Percentiles rank a stretch among this genome's conserved stretches.
phyloP scores from a whole-genome alignment of 53 echinoderm and acorn worm genomes.

The Antedon mediterranea region DNA sequence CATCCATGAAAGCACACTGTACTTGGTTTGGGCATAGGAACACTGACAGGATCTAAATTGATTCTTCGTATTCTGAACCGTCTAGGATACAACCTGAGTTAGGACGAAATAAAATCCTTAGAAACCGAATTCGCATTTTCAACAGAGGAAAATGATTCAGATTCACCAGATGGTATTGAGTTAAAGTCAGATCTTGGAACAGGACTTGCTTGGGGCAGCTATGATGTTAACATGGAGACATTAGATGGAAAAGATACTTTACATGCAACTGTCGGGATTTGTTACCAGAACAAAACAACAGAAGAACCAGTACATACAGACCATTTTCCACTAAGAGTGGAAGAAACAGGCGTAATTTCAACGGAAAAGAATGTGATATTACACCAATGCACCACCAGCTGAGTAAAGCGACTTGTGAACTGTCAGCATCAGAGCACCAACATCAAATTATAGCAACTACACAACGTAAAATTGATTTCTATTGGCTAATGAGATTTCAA shows the following conservation, averaged over 20 bases:
- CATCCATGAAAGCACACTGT: conserved; percentile 41
- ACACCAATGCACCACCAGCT: conserved; percentile 4
- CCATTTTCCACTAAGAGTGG: conserved; percentile 8
- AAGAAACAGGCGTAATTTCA: conserved; percentile 23
- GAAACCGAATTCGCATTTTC: conserved; percentile 41
- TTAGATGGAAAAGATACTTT: not conserved
- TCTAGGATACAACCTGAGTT: conserved; percentile 33
- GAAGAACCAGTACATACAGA: not conserved
- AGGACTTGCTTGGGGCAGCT: not conserved
- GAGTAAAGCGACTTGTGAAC: conserved; percentile 12
- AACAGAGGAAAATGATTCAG: not conserved
- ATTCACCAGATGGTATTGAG: conserved; percentile 1
- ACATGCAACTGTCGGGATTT: conserved; percentile 60
- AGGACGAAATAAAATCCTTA: conserved; percentile 25
- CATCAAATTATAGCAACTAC: not conserved
- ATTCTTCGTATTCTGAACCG: conserved; percentile 33
- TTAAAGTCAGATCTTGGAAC: too few species aligned
- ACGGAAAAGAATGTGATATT: conserved; percentile 33
- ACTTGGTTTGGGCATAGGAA: conserved; percentile 34
- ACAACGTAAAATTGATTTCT: conserved; percentile 19
- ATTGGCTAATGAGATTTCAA: conserved; percentile 22
- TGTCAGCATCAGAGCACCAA: conserved; percentile 13
- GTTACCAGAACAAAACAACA: conserved; percentile 29
- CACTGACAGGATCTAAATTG: conserved; percentile 31
- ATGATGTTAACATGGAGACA: not conserved